A percentile compares a stretch with the other conserved stretches of the same genome.
These are phyloP conservation scores for Cryptoprocta ferox DNA, from an alignment of 2,797 vertebrate genomes.

Conservation along the genomic window DNA sequence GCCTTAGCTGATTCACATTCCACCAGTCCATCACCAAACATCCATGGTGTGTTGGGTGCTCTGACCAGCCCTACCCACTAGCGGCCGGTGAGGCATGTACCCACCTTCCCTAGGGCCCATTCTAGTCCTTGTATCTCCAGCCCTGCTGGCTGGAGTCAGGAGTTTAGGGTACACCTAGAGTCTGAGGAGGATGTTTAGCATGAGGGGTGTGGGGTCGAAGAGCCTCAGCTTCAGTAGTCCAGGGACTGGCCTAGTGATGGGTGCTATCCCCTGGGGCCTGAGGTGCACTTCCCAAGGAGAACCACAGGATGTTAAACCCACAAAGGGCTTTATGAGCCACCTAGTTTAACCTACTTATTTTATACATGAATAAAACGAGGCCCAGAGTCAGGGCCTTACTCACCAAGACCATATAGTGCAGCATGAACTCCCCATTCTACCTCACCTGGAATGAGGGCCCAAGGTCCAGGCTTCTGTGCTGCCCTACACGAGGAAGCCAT, in stretches of 20 bases:
- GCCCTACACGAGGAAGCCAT: not conserved
- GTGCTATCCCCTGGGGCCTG: not conserved
- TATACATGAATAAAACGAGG: not conserved
- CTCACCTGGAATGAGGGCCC: not conserved
- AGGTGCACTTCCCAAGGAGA: not conserved
- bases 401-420: not conserved
- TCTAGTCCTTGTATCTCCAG: not conserved
- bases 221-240: not conserved
- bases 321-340: not conserved
- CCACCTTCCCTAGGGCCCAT: not conserved
- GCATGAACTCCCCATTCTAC: not conserved
- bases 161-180: not conserved
- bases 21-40: not conserved
- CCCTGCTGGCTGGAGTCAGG: not conserved
- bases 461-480: not conserved
- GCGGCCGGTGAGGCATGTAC: not conserved
- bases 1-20: not conserved
- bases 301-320: not conserved
- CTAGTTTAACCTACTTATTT: not conserved
- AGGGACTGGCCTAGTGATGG: not conserved
- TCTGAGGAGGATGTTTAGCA: not conserved
- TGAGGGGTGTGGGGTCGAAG: not conserved
- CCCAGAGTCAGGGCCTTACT: not conserved
- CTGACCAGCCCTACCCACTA: not conserved
- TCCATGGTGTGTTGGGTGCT: not conserved